These are phyloP conservation scores for Drosophila anomelani DNA, from an alignment of 2,888 invertebrate genomes.

Conservation along the genomic window DNA sequence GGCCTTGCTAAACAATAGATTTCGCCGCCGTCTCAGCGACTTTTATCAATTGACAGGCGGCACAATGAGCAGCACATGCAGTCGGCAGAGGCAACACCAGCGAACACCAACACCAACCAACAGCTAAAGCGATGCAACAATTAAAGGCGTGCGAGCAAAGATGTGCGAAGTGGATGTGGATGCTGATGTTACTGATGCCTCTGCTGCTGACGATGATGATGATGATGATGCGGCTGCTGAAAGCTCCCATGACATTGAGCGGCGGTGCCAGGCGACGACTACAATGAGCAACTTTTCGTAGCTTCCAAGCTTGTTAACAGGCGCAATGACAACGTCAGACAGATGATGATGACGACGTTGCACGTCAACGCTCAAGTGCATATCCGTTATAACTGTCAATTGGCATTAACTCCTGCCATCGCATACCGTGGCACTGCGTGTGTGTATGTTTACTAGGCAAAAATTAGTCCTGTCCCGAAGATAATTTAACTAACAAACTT, in stretches of 20 bases:
- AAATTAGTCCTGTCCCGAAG: background rate
- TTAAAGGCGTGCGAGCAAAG: slow-evolving; percentile 62
- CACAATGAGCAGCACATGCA: slow-evolving; percentile 62
- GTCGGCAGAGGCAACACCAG: slow-evolving; percentile 53
- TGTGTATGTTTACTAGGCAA: background rate
- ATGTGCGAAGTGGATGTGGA: slow-evolving; percentile 38
- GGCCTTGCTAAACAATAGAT: slow-evolving; percentile 79
- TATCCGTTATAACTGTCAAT: slow-evolving; percentile 80
- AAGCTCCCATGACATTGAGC: slow-evolving; percentile 80
- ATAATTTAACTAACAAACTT: background rate
- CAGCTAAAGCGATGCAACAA: slow-evolving; percentile 59
- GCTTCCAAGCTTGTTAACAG: slow-evolving; percentile 58
- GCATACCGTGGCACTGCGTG: background rate
- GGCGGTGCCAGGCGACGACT: slow-evolving; percentile 61
- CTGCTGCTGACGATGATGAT: slow-evolving; percentile 21
- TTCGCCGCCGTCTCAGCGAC: slow-evolving; percentile 48
- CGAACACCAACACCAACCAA: slow-evolving; percentile 4
- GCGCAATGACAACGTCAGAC: slow-evolving; percentile 51
- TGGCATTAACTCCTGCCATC: slow-evolving; percentile 38
- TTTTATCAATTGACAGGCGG: slow-evolving; percentile 74
- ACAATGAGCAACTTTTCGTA: slow-evolving; percentile 56
- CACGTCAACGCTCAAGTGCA: slow-evolving; percentile 72
- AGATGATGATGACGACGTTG: slow-evolving; percentile 52
- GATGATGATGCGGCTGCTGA: slow-evolving; percentile 41
- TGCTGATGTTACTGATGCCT: slow-evolving; percentile 41